Conservation (phyloP, 2,888 invertebrate genomes). For the Cordylochernes scorpioides region DNA sequence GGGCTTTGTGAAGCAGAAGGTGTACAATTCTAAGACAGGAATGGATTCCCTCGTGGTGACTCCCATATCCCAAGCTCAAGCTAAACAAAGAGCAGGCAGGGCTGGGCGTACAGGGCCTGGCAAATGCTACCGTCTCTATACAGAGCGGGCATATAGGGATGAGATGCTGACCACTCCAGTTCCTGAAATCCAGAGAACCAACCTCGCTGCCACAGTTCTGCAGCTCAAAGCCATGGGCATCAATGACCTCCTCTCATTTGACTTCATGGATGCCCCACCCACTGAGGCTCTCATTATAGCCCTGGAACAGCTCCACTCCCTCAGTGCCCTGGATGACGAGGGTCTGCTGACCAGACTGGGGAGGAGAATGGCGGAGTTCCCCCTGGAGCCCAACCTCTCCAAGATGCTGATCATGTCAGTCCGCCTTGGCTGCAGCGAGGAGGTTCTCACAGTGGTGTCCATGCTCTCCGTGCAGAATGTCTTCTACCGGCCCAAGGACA, state of each 20-base stretch:
- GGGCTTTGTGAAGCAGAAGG: conserved; percentile 97
- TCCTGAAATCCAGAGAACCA: conserved; percentile 94
- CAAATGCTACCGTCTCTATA: conserved; percentile 84
- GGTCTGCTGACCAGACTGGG: conserved; percentile 33
- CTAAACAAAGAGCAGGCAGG: conserved; percentile 83
- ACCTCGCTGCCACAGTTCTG: conserved; percentile 77
- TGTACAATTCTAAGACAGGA: conserved; percentile 84
- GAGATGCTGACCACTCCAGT: conserved; percentile 96
- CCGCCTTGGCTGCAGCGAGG: conserved; percentile 84
- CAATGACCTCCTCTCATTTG: conserved; percentile 87
- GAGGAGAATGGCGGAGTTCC: conserved; percentile 90
- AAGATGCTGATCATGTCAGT: conserved; percentile 99
- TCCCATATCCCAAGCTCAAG: conserved; percentile 90
- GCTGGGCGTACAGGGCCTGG: conserved; percentile 95
- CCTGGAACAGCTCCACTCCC: conserved; percentile 76
- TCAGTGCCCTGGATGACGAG: conserved; percentile 85
- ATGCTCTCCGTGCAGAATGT: conserved; percentile 98
- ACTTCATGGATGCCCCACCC: conserved; percentile 99
- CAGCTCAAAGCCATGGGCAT: conserved; percentile 98
- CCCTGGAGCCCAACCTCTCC: conserved; percentile 83
- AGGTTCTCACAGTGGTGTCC: conserved; percentile 88
- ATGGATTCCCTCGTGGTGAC: conserved; percentile 98
- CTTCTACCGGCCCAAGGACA: conserved; percentile 65
- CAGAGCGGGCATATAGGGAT: conserved; percentile 88
- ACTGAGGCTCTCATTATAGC: conserved; percentile 88